phyloP scores from a whole-genome alignment of 2,888 invertebrate genomes.

The Aporophyla lueneburgensis region DNA sequence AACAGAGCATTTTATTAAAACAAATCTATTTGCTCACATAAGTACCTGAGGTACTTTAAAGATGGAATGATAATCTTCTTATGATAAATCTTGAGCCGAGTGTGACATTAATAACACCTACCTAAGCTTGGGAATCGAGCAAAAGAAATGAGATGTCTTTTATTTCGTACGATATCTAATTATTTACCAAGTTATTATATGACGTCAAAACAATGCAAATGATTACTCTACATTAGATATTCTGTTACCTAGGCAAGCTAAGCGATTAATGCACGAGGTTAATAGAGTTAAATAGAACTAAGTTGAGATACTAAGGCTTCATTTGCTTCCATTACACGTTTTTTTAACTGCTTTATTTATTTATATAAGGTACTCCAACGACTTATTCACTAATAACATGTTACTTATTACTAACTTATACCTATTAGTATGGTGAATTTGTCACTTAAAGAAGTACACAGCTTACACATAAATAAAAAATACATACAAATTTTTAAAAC shows the following conservation, averaged over 20 bases:
- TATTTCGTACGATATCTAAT: slow-evolving; percentile 26
- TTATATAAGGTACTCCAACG: no score
- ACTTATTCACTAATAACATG: no score
- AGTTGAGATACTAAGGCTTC: slow-evolving; percentile 48
- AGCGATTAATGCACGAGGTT: slow-evolving; percentile 24
- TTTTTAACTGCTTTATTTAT: no score
- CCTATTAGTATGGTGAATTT: no score
- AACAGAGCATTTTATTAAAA: slow-evolving; percentile 5
- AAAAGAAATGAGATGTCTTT: slow-evolving; percentile 44
- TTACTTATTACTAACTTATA: no score
- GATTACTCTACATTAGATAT: slow-evolving; percentile 1
- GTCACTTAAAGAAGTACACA: no score
- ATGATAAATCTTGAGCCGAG: slow-evolving; percentile 48
- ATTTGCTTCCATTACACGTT: slow-evolving; percentile 12
- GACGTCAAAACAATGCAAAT: slow-evolving; percentile 1
- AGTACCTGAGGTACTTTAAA: slow-evolving; percentile 30
- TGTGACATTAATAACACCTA: slow-evolving; percentile 55
- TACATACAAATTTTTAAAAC: no score
- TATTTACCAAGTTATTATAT: slow-evolving; percentile 1
- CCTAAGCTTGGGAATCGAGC: slow-evolving; percentile 29
- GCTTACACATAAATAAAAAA: no score
- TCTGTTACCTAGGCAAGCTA: slow-evolving; percentile 4
- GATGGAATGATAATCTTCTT: slow-evolving; percentile 44
- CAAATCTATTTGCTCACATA: slow-evolving; percentile 25
- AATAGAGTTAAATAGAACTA: slow-evolving; percentile 11